These are phyloP conservation scores for Pissodes strobi DNA, from an alignment of 1,140 invertebrate species.

Conservation along the genomic window DNA sequence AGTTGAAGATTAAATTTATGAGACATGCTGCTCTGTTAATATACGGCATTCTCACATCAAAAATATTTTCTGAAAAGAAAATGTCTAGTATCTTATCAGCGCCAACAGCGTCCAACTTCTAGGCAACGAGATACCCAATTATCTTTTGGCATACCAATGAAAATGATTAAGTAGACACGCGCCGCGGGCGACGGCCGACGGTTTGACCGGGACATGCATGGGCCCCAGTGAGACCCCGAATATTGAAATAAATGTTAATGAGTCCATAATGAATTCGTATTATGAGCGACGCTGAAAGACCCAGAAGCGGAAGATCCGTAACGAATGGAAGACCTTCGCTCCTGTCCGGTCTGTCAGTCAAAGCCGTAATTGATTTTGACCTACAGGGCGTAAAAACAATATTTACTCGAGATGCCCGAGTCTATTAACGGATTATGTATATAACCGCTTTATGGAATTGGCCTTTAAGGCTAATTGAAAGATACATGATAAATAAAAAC, in stretches of 20 bases:
- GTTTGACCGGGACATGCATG: neutral
- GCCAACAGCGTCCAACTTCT: too few relatives aligned
- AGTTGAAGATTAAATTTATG: too few relatives aligned
- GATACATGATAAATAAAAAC: too few relatives aligned
- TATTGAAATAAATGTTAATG: constrained; percentile 38
- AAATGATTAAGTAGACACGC: neutral
- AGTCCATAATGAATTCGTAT: constrained; percentile 26
- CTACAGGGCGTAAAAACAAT: constrained; percentile 11
- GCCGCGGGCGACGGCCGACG: neutral
- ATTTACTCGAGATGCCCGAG: constrained; percentile 5
- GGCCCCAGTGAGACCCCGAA: neutral
- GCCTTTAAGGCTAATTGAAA: too few relatives aligned
- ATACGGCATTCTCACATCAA: too few relatives aligned
- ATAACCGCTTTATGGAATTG: too few relatives aligned
- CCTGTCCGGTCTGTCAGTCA: constrained; percentile 3
- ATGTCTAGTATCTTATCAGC: too few relatives aligned
- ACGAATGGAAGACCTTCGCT: constrained; percentile 1
- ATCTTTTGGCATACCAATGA: neutral
- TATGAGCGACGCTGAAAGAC: neutral
- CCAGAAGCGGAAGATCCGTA: constrained; percentile 7
- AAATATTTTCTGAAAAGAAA: too few relatives aligned
- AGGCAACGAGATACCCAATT: neutral
- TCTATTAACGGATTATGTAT: too few relatives aligned
- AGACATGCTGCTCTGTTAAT: too few relatives aligned
- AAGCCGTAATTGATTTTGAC: constrained; percentile 10